Percentiles rank a stretch among this genome's conserved stretches.
These are phyloP conservation scores for Lasioglossum zephyrum DNA, from an alignment of 2,888 invertebrate species.

Conservation along the genomic window DNA sequence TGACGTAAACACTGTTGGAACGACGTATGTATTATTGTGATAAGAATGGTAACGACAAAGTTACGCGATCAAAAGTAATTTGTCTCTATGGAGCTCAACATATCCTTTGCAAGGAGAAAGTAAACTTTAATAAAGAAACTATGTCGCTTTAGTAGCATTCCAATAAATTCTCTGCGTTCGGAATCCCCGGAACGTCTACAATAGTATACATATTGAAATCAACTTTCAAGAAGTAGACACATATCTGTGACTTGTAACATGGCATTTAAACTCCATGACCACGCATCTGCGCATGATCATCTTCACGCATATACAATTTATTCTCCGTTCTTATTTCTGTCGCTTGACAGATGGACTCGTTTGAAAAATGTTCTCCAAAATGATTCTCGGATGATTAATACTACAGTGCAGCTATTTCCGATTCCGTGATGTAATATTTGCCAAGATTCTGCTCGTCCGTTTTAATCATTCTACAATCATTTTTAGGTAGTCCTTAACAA, in stretches of 20 bases:
- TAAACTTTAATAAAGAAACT: neutral
- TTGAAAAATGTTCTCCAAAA: neutral
- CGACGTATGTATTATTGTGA: no score
- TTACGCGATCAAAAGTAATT: neutral
- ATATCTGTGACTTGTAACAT: neutral
- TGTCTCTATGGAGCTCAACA: neutral
- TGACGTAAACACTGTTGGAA: neutral
- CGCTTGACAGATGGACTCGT: neutral
- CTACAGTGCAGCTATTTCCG: neutral
- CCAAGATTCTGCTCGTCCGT: neutral
- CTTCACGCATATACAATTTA: neutral
- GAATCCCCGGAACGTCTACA: neutral
- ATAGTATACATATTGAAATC: neutral
- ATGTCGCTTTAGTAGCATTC: neutral
- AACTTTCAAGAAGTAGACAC: neutral
- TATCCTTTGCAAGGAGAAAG: neutral
- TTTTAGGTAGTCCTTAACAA: neutral
- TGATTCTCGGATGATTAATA: neutral
- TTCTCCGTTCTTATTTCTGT: neutral
- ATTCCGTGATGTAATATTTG: neutral
- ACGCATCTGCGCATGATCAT: neutral
- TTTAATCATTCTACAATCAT: neutral
- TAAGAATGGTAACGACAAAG: neutral
- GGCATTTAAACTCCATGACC: neutral
- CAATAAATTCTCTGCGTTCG: neutral